Conservation (phyloP, 2,888 invertebrate species). For the Osmoderma eremita region DNA sequence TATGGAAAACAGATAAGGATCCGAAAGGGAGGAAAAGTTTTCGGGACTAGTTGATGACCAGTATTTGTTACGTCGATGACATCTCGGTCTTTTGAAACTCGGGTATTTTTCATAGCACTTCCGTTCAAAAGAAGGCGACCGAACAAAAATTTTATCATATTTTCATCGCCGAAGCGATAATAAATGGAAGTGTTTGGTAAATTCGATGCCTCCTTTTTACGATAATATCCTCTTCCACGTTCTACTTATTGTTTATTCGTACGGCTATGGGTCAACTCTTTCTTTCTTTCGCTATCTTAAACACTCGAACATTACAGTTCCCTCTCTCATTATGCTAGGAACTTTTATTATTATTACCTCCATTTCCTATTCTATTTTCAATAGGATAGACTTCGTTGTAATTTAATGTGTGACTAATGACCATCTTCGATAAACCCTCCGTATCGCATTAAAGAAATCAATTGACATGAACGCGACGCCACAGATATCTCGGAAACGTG, state of each 20-base stretch:
- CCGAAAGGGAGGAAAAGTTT: conserved; percentile 32
- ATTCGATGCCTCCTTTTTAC: conserved; percentile 16
- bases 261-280: conserved; percentile 10
- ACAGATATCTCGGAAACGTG: conserved; percentile 28
- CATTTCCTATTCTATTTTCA: conserved; percentile 1
- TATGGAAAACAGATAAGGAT: conserved; percentile 44
- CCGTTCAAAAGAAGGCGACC: conserved; percentile 23
- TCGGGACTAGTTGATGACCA: conserved; percentile 41
- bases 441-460: conserved; percentile 31
- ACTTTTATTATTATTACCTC: conserved; percentile 24
- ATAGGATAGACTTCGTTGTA: conserved; percentile 7
- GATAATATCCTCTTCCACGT: conserved; percentile 20
- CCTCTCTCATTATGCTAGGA: conserved; percentile 12
- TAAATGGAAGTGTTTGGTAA: conserved; percentile 31
- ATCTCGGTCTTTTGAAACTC: conserved; percentile 45
- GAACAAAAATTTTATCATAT: conserved; percentile 37
- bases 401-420: conserved; percentile 13
- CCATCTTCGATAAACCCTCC: conserved; percentile 10
- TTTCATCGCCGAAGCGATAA: conserved; percentile 34
- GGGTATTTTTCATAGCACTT: conserved; percentile 42
- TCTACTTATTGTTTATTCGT: conserved; percentile 23
- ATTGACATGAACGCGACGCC: conserved; percentile 27
- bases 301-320: conserved; percentile 16
- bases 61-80: conserved; percentile 46
- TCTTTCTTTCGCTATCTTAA: conserved; percentile 7